Evolutionary conservation across 1,140 invertebrate genomes (phyloP).

Genomic region (Macrocentrus cingulum): DNA sequence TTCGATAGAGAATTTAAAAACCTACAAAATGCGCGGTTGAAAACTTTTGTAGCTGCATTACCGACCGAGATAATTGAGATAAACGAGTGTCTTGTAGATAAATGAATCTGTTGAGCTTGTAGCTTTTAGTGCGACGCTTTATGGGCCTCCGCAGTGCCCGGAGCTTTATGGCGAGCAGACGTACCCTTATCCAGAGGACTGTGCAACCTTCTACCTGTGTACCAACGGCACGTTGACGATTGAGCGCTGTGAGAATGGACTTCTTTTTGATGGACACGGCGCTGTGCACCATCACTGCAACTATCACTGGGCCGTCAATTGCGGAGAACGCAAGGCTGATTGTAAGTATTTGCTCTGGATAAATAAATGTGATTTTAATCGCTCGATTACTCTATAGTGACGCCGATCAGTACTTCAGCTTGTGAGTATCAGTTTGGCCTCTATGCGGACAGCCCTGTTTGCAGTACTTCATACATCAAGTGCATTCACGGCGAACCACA

Average conservation of each 20-base stretch:
- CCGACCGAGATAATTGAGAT: no score
- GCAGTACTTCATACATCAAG: conserved; percentile 83
- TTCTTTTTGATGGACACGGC: conserved; percentile 87
- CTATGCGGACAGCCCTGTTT: conserved; percentile 76
- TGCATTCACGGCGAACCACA: conserved; percentile 81
- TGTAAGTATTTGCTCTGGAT: conserved; percentile 61
- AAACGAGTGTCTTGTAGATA: no score
- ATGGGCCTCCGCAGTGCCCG: conserved; percentile 64
- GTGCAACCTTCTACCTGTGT: conserved; percentile 86
- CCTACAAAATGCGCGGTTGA: no score
- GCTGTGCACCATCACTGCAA: conserved; percentile 89
- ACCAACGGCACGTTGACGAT: conserved; percentile 86
- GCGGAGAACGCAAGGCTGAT: conserved; percentile 79
- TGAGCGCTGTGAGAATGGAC: conserved; percentile 88
- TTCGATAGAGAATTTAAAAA: no score
- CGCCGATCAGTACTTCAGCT: conserved; percentile 73
- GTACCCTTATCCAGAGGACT: conserved; percentile 81
- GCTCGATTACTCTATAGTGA: conserved; percentile 63
- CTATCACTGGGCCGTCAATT: conserved; percentile 90
- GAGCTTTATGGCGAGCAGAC: conserved; percentile 73
- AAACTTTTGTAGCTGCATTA: no score
- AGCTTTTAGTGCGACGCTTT: conserved; percentile 33
- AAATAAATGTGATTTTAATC: background rate
- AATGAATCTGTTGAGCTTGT: conserved; percentile 34
- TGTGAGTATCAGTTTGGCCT: conserved; percentile 89